Percentiles rank a stretch among this genome's conserved stretches.
phyloP scores from a whole-genome alignment of 2,888 invertebrate species.

The Dorcus parallelipipedus region DNA sequence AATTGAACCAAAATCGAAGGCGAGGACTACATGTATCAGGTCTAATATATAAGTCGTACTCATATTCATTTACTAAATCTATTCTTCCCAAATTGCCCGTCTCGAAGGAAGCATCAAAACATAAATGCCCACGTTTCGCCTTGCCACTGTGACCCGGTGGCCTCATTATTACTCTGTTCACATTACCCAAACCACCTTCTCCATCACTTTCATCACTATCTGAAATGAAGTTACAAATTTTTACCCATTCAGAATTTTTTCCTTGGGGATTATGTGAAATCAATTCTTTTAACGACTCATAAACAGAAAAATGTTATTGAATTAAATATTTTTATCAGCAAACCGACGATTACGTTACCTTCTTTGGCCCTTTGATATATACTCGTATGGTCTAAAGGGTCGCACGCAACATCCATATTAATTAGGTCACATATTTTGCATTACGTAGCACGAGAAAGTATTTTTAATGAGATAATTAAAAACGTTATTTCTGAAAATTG shows the following conservation, averaged over 20 bases:
- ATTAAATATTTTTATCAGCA: background rate
- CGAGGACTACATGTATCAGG: conserved; percentile 96
- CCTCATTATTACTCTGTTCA: conserved; percentile 81
- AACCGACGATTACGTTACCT: conserved; percentile 1
- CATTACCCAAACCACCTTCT: conserved; percentile 91
- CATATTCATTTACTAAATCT: conserved; percentile 88
- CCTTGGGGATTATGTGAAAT: background rate
- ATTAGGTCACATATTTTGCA: conserved; percentile 13
- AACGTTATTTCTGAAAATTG: conserved; percentile 2
- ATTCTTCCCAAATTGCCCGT: conserved; percentile 96
- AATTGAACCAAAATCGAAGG: conserved; percentile 95
- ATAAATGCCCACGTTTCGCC: conserved; percentile 92
- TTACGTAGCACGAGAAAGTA: background rate
- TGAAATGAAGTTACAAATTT: conserved; percentile 42
- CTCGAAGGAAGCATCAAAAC: conserved; percentile 96
- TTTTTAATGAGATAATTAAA: conserved; percentile 2
- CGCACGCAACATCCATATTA: conserved; percentile 29
- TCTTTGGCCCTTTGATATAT: conserved; percentile 54
- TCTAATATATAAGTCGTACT: conserved; percentile 93
- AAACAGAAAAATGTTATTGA: too few relatives aligned
- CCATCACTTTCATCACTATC: conserved; percentile 91
- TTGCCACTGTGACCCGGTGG: conserved; percentile 92
- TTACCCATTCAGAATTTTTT: background rate
- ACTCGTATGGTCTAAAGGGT: conserved; percentile 55
- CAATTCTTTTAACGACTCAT: too few relatives aligned